These are phyloP conservation scores for Pogona vitticeps DNA, from an alignment of 2,113 vertebrate species.

Conservation along the genomic window DNA sequence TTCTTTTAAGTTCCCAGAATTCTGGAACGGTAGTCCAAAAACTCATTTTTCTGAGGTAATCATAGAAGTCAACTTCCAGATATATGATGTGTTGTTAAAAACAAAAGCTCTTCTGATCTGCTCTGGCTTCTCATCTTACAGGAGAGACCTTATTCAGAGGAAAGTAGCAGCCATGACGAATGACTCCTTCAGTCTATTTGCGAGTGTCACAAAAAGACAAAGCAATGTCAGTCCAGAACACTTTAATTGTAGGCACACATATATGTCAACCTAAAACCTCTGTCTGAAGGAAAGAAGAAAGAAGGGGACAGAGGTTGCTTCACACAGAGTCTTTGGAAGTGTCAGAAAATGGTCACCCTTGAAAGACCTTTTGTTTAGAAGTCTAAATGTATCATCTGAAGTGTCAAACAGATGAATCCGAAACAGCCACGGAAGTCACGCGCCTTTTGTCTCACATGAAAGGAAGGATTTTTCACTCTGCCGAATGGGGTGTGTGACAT, in stretches of 20 bases:
- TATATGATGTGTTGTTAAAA: not conserved
- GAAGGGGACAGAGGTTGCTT: too few species aligned
- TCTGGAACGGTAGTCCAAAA: too few species aligned
- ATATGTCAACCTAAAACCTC: not conserved
- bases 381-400: conserved; percentile 17
- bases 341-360: conserved; percentile 3
- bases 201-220: not conserved
- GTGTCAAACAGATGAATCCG: not conserved
- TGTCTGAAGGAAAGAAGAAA: not conserved
- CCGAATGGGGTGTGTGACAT: not conserved
- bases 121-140: not conserved
- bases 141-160: not conserved
- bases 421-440: not conserved
- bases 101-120: not conserved
- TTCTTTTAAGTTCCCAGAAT: too few species aligned
- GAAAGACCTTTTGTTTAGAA: conserved; percentile 9
- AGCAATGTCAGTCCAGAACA: not conserved
- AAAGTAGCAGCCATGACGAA: not conserved
- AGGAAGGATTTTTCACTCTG: conserved; percentile 17
- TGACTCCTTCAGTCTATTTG: not conserved
- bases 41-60: too few species aligned
- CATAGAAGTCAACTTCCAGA: not conserved
- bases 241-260: not conserved
- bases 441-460: conserved; percentile 24
- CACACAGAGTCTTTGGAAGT: conserved; percentile 7